phyloP scores from a whole-genome alignment of 2,888 invertebrate genomes.

The Drosophila pseudotakahashii region DNA sequence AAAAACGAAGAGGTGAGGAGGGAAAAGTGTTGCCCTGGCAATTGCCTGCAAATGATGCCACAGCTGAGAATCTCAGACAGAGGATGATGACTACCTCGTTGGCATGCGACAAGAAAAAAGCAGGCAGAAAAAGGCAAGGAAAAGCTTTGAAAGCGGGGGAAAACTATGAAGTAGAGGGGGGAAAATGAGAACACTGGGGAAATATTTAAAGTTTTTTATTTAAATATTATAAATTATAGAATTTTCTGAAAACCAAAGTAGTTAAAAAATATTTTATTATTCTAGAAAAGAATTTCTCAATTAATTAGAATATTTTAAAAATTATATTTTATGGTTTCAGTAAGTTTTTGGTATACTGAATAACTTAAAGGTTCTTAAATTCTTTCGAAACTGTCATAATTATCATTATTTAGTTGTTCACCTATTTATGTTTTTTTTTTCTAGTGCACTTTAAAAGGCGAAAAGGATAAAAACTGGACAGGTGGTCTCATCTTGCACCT shows the following conservation, averaged over 20 bases:
- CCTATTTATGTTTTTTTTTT: neutral
- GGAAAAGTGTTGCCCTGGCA: constrained; percentile 42
- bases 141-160: constrained; percentile 1
- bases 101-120: constrained; percentile 36
- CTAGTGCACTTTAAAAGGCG: constrained; percentile 2
- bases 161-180: neutral
- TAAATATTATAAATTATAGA: neutral
- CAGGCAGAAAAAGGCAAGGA: constrained; percentile 26
- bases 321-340: too few relatives aligned
- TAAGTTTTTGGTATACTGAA: too few relatives aligned
- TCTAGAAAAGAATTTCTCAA: too few relatives aligned
- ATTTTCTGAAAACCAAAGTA: too few relatives aligned
- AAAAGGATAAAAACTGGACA: constrained; percentile 15
- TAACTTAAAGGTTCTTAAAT: too few relatives aligned
- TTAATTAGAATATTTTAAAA: too few relatives aligned
- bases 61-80: constrained; percentile 28
- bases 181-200: constrained; percentile 2
- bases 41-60: constrained; percentile 61
- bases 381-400: too few relatives aligned
- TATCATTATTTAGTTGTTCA: too few relatives aligned
- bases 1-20: constrained; percentile 1
- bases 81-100: constrained; percentile 9
- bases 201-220: neutral
- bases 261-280: too few relatives aligned
- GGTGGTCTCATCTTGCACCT: constrained; percentile 38